These are phyloP conservation scores for Rhinopomastus cyanomelas DNA, from an alignment of 2,113 vertebrate species.

Conservation along the genomic window DNA sequence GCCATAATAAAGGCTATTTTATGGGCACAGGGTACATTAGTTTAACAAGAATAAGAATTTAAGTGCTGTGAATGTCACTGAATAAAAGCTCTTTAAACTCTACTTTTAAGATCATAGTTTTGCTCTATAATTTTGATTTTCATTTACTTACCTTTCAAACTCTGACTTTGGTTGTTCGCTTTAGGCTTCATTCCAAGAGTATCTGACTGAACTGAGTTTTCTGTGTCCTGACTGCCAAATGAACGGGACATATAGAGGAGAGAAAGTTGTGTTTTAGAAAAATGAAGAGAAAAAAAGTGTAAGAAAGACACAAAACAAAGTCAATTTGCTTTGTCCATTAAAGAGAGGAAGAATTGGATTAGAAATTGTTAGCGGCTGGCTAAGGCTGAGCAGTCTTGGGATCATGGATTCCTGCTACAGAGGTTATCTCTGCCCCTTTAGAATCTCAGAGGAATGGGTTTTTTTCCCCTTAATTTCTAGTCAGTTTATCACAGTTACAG, in stretches of 20 bases:
- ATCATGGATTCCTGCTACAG: neutral
- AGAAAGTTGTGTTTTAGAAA: neutral
- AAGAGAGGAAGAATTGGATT: neutral
- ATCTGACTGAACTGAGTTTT: neutral
- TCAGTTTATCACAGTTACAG: neutral
- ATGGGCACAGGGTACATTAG: neutral
- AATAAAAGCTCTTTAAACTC: neutral
- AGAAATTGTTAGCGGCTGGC: too few relatives aligned
- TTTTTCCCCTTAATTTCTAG: neutral
- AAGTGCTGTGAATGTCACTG: neutral
- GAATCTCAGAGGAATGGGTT: neutral
- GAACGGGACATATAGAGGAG: neutral
- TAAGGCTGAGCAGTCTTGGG: too few relatives aligned
- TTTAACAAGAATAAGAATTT: neutral
- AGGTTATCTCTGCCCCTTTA: neutral
- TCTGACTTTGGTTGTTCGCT: constrained; percentile 37
- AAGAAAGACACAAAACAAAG: neutral
- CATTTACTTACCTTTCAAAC: constrained; percentile 37
- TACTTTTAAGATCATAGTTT: neutral
- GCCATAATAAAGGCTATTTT: neutral
- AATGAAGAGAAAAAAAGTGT: neutral
- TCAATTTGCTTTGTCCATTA: neutral
- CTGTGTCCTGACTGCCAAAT: neutral
- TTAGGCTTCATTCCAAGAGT: constrained; percentile 47
- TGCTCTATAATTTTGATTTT: neutral